Conservation (phyloP, 2,888 invertebrate species). For the Ochlodes sylvanus region DNA sequence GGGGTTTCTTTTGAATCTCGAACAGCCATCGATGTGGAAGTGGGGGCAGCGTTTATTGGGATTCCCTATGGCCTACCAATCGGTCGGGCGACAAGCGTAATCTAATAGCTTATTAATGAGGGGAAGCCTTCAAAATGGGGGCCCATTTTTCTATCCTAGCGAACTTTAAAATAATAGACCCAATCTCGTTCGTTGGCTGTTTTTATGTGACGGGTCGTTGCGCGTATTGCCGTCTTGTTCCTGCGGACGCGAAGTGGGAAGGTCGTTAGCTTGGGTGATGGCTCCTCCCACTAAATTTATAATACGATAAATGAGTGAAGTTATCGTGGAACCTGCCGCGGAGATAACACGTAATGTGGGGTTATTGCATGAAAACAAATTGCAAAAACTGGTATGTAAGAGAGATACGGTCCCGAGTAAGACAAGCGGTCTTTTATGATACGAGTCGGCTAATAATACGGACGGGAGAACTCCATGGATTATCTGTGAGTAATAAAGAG, state of each 20-base stretch:
- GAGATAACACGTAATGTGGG: conserved; percentile 76
- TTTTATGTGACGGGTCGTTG: conserved; percentile 59
- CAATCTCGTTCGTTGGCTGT: conserved; percentile 67
- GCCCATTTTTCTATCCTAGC: conserved; percentile 82
- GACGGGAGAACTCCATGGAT: conserved; percentile 61
- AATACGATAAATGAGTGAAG: conserved; percentile 81
- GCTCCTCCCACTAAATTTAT: conserved; percentile 83
- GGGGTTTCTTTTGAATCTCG: conserved; percentile 83
- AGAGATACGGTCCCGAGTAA: conserved; percentile 69
- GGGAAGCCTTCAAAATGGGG: conserved; percentile 73
- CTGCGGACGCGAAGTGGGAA: conserved; percentile 70
- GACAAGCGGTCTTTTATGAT: conserved; percentile 68
- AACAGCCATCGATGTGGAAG: conserved; percentile 81
- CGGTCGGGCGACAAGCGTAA: conserved; percentile 79
- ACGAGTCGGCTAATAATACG: conserved; percentile 68
- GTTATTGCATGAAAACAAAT: conserved; percentile 80
- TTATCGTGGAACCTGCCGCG: conserved; percentile 70
- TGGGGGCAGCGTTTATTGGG: conserved; percentile 82
- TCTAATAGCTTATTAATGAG: conserved; percentile 85
- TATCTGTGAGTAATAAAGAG: conserved; percentile 72
- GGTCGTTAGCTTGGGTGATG: conserved; percentile 64
- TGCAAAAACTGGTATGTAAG: conserved; percentile 68
- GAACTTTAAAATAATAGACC: conserved; percentile 73
- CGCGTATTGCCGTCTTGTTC: conserved; percentile 75
- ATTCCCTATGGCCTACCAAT: conserved; percentile 83